Conservation (phyloP, 2,113 vertebrate species). For the Mastomys natalensis region DNA sequence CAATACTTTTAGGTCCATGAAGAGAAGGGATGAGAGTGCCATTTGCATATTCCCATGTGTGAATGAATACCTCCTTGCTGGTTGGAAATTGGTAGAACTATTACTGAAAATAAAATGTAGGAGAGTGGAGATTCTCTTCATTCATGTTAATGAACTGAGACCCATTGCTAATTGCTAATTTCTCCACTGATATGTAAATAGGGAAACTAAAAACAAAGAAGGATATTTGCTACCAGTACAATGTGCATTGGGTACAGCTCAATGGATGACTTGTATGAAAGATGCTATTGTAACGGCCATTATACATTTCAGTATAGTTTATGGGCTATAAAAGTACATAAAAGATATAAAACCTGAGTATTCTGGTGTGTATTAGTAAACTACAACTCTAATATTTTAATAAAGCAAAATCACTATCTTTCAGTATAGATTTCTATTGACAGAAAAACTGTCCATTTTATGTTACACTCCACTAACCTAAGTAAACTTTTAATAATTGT, state of each 20-base stretch:
- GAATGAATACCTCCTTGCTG: not conserved
- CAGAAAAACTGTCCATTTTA: slow-evolving; percentile 26
- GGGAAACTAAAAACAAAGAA: slow-evolving; percentile 43
- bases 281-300: slow-evolving; percentile 22
- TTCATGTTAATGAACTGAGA: slow-evolving; percentile 66
- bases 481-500: slow-evolving; percentile 67
- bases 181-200: slow-evolving; percentile 52
- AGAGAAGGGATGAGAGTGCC: not conserved
- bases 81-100: slow-evolving; percentile 58
- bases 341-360: slow-evolving; percentile 22
- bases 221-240: not conserved
- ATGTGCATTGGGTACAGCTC: slow-evolving; percentile 14
- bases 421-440: slow-evolving; percentile 4
- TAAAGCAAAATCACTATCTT: slow-evolving; percentile 52
- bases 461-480: slow-evolving; percentile 35
- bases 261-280: slow-evolving; percentile 2
- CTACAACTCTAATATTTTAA: slow-evolving; percentile 27
- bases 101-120: not conserved
- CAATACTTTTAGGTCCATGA: not conserved
- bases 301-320: slow-evolving; percentile 37
- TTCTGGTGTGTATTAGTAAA: slow-evolving; percentile 51
- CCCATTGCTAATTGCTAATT: slow-evolving; percentile 66
- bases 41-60: not conserved
- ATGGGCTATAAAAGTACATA: slow-evolving; percentile 4
- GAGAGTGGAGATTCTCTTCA: slow-evolving; percentile 19